Evolutionary conservation across 1,140 invertebrate genomes (phyloP).

Genomic region (Bombus difficillimus): DNA sequence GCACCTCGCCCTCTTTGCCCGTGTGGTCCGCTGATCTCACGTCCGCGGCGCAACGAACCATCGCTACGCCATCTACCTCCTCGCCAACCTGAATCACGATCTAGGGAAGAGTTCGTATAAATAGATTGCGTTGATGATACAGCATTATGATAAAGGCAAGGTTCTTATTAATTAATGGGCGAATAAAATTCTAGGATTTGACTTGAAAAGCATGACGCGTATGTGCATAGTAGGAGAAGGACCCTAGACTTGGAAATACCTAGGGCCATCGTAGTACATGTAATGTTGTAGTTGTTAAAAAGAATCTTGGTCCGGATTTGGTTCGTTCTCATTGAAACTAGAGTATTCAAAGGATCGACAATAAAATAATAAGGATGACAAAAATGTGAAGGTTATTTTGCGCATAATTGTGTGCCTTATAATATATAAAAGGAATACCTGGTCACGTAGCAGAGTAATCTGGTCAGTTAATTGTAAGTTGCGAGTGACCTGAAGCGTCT

Average conservation of each 20-base stretch:
- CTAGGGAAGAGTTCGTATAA: conserved; percentile 75
- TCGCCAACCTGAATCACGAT: conserved; percentile 94
- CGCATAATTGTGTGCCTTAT: no score
- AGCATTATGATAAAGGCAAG: neutral
- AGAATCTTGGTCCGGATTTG: no score
- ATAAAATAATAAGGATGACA: neutral
- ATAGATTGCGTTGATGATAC: neutral
- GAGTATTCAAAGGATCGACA: neutral
- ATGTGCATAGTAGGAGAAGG: no score
- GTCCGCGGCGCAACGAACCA: conserved; percentile 94
- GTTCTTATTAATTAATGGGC: no score
- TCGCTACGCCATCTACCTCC: conserved; percentile 95
- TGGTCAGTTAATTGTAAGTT: conserved; percentile 87
- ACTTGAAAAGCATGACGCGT: no score
- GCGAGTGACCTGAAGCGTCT: conserved; percentile 92
- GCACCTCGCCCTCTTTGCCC: conserved; percentile 89
- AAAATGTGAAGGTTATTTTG: no score
- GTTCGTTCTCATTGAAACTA: no score
- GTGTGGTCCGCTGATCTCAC: conserved; percentile 90
- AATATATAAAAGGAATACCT: conserved; percentile 79
- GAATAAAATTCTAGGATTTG: no score
- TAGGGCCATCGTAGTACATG: no score
- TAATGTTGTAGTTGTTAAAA: no score
- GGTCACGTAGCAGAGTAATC: conserved; percentile 87
- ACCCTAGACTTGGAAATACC: no score